Base-by-base conservation (phyloP, 2,888 invertebrate species). In the Oligia strigilis region DNA sequence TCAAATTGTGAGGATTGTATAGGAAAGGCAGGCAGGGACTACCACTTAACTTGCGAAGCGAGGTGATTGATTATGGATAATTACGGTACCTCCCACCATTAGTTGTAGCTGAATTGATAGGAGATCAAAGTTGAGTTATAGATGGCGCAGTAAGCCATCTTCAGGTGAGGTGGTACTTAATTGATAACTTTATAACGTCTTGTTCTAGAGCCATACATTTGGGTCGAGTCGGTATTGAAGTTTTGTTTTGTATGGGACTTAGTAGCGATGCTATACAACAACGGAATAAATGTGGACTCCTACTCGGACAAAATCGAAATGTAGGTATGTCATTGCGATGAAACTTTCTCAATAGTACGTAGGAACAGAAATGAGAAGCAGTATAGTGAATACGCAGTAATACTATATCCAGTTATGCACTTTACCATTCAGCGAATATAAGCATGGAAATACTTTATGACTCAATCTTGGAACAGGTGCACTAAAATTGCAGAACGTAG, bases 391-490 rank as follows among this genome's bases (percentile, higher is more conserved):
- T 43, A 65, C 5, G 4, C 58, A 70, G 71, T 75, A 49, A 72
- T 52, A 73, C 49, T 78, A 64, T 49, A 40, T 36, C 55, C 43
- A 62, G 62, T 52, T 86, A 76, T 77, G 43, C 49, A 77, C 71
- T 78, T 71, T 62, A 69, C 67, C 19, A 83, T 83, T 73, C 83
- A 86, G 55, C 62, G 60, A 75, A 77, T 74, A 72, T 77, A 66
- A 80, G 72, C 72, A 73, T 72, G 74, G 67, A 80, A 85, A 85
- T 85, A 86, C 72, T 79, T 86, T 86, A 87, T 77, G 80, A 75
- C 84, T 83, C 87, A 83, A 85, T 85, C 87, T 83, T 46, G 70
- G 70, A 65, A 64, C 87, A 87, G 87, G 85, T 85, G 85, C 77
- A 83, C 87, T 80, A 72, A 86, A 75, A 75, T 69, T 77, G 84